A percentile compares a stretch with the other conserved stretches of the same genome.
These are phyloP conservation scores for Sarcophilus harrisii DNA, from an alignment of 2,797 vertebrate species.

Conservation along the genomic window DNA sequence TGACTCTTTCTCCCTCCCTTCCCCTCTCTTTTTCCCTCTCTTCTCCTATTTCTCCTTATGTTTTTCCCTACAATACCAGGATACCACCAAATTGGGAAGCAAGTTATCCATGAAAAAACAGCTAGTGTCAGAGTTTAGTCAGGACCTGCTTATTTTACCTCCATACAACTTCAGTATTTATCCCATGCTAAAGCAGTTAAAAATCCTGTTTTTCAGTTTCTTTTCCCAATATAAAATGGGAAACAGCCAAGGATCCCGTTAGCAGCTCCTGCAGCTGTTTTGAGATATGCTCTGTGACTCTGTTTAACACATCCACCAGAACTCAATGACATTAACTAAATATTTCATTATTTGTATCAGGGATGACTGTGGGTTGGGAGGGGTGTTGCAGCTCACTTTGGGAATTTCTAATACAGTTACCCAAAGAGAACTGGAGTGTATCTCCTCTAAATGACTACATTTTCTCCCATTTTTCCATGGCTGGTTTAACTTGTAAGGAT, in stretches of 20 bases:
- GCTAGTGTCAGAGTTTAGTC: not conserved
- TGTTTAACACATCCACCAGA: not conserved
- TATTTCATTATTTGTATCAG: slow-evolving; percentile 10
- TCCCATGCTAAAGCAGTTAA: not conserved
- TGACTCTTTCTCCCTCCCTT: not conserved
- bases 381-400: not conserved
- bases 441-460: slow-evolving; percentile 52
- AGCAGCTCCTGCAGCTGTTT: not conserved
- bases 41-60: fast-evolving
- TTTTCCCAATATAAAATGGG: not conserved
- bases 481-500: slow-evolving; percentile 72
- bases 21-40: not conserved
- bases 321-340: slow-evolving; percentile 11
- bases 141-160: not conserved
- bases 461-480: slow-evolving; percentile 66
- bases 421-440: not conserved
- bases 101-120: not conserved
- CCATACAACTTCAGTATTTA: not conserved
- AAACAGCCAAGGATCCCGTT: not conserved
- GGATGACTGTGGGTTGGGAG: not conserved
- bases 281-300: fast-evolving
- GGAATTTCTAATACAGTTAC: slow-evolving; percentile 55
- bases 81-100: not conserved
- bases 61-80: not conserved
- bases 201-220: not conserved